Evolutionary conservation across 2,888 invertebrate species (phyloP).

Genomic region (Cepaea hortensis): DNA sequence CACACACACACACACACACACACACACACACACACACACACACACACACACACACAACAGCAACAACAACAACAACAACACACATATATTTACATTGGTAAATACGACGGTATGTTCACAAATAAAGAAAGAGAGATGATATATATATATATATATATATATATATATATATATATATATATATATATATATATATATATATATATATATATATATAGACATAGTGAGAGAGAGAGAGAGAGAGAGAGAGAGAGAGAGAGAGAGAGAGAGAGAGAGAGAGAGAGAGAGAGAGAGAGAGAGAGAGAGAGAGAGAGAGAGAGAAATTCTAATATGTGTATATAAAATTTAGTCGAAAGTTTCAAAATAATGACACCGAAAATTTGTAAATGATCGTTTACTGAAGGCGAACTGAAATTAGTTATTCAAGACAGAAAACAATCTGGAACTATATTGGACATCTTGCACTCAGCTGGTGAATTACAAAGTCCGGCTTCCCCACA

Average conservation of each 20-base stretch:
- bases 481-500: too few relatives aligned
- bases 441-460: too few relatives aligned
- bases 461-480: too few relatives aligned
- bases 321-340: neutral
- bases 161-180: too few relatives aligned
- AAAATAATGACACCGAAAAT: too few relatives aligned
- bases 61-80: too few relatives aligned
- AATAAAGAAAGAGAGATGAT: too few relatives aligned
- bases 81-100: too few relatives aligned
- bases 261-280: neutral
- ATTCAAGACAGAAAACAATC: neutral
- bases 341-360: neutral
- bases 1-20: constrained; percentile 13
- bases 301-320: neutral
- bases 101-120: too few relatives aligned
- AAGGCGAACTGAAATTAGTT: neutral
- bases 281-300: neutral
- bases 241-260: neutral
- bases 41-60: constrained; percentile 21
- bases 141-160: too few relatives aligned
- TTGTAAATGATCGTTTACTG: neutral
- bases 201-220: neutral
- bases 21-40: neutral
- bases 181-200: too few relatives aligned
- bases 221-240: neutral